Percentiles rank a stretch among this genome's conserved stretches.
Conservation (phyloP, 2,888 invertebrate species). For the Hypselothyrea guttata region DNA sequence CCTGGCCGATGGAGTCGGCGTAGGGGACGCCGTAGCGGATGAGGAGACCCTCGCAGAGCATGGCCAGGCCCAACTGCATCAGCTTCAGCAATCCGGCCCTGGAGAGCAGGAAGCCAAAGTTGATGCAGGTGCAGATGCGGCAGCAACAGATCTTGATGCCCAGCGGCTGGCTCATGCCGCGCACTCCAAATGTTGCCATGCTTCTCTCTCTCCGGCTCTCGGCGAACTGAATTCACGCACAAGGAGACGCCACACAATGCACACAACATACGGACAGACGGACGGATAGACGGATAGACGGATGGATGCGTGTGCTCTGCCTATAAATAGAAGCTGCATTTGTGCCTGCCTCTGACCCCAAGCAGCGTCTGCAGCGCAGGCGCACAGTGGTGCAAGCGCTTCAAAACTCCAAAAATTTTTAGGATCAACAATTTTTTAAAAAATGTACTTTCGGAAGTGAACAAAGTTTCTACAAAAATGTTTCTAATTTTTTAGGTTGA, state of each 20-base stretch:
- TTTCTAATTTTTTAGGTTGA: too few relatives aligned
- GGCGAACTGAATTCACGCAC: slow-evolving; percentile 1
- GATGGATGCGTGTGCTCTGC: slow-evolving; percentile 12
- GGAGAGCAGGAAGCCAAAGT: slow-evolving; percentile 89
- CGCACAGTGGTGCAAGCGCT: slow-evolving; percentile 4
- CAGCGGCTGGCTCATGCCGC: slow-evolving; percentile 74
- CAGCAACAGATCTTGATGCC: slow-evolving; percentile 89
- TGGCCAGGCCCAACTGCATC: slow-evolving; percentile 89
- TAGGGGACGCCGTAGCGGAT: slow-evolving; percentile 90
- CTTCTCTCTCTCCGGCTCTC: not conserved
- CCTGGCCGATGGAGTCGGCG: slow-evolving; percentile 88
- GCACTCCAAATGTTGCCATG: slow-evolving; percentile 75
- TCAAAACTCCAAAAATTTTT: too few relatives aligned
- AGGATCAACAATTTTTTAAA: not conserved
- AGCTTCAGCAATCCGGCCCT: slow-evolving; percentile 89
- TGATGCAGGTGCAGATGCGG: slow-evolving; percentile 90
- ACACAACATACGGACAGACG: not conserved
- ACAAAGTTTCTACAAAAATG: too few relatives aligned
- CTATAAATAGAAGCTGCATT: slow-evolving; percentile 40
- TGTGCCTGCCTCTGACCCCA: slow-evolving; percentile 17
- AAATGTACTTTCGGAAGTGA: too few relatives aligned
- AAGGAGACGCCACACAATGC: not conserved
- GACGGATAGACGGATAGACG: too few relatives aligned
- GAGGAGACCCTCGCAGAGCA: slow-evolving; percentile 91
- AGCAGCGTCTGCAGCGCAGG: slow-evolving; percentile 9